A percentile compares a stretch with the other conserved stretches of the same genome.
phyloP scores from a whole-genome alignment of 2,113 vertebrate genomes.

The Glaucidium brasilianum region DNA sequence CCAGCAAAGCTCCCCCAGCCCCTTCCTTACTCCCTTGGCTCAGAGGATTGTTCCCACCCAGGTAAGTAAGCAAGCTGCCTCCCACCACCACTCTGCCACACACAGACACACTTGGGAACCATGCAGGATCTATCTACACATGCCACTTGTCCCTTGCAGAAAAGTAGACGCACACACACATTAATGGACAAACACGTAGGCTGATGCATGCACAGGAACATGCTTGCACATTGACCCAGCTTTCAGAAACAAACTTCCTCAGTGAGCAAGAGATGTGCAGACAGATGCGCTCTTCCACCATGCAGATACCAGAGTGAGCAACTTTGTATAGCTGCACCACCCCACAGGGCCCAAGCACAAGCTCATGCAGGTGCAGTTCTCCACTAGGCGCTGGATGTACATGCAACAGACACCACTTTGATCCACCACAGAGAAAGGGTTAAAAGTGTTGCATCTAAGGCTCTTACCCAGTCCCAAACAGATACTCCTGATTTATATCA shows the following conservation, averaged over 20 bases:
- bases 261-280: not conserved
- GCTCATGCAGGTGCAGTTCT: not conserved
- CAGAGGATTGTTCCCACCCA: not conserved
- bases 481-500: not conserved
- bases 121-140: rapidly evolving
- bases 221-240: not conserved
- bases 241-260: not conserved
- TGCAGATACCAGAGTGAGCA: not conserved
- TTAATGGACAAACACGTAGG: not conserved
- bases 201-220: not conserved
- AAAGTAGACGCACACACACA: not conserved
- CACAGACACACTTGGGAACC: not conserved
- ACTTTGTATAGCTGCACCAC: not conserved
- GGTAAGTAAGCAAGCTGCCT: not conserved
- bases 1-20: not conserved
- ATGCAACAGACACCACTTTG: not conserved
- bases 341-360: not conserved
- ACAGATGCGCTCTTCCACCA: not conserved
- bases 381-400: not conserved
- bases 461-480: not conserved
- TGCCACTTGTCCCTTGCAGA: not conserved
- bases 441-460: not conserved
- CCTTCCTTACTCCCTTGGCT: not conserved
- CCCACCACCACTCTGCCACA: not conserved
- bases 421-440: not conserved